Evolutionary conservation across 2,113 vertebrate genomes (phyloP), one percentile per base, ranked within the genome.

Genomic region (Ceyx melanurus): DNA sequence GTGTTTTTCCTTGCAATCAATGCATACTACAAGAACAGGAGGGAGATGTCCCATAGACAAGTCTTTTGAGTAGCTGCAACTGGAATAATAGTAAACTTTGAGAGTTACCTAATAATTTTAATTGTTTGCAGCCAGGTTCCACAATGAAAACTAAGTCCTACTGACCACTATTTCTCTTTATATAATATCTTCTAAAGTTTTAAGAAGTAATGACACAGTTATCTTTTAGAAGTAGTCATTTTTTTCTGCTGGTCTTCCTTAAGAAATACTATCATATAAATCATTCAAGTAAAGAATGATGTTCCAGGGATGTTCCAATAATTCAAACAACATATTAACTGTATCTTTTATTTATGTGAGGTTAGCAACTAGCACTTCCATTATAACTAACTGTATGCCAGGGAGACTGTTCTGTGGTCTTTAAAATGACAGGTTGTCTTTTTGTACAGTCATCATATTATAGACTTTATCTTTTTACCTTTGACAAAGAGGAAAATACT

Each of bases 281-380:
- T 50, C 3, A 61, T 71, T 79, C 72, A 72, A 82, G 31, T 56
- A 46, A 37, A 58, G 70, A 76, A 84, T 10, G 37, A 37, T 37
- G 37, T 10, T 37, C 37, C 43, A 94, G 75, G 42, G 64, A 88
- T 1, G 0, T 90, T 91, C 71, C 71, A 82, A 80, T 80, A 90
- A 93, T 89, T 80, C 84, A 66, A 88, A 66, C 79, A 92, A 93
- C 76, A 95, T 89, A 90, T 92, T 95, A 95, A 81, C 5, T 8
- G 29, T 64, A 93, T 91, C 19, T 96, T 96, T 96, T 94, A 93
- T 91, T 97, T 96, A 73, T 90, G 92, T 75, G 31, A 84, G 76
- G 75, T 82, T 82, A 92, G 29, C 35, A 92, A 71, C 51, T 54
- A 74, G 29, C 60, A 82, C 77, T 96, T 95, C 56, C 37, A 80